Conservation (phyloP, 2,888 invertebrate species). For the Baronia brevicornis region DNA sequence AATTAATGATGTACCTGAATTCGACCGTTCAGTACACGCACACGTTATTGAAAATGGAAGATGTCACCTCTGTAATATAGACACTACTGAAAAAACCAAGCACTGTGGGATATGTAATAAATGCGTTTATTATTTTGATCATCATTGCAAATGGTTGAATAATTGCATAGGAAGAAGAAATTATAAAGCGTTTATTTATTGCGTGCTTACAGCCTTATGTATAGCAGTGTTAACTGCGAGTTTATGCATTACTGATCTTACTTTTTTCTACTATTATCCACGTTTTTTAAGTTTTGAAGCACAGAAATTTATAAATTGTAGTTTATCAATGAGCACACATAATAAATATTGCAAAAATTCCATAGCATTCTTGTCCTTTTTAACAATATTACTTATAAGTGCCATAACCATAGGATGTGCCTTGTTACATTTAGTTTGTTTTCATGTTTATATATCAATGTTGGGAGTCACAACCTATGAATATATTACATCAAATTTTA, state of each 20-base stretch:
- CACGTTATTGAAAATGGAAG: constrained; percentile 97
- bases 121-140: constrained; percentile 95
- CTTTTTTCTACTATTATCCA: constrained; percentile 77
- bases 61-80: constrained; percentile 93
- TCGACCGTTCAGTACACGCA: constrained; percentile 89
- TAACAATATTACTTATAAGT: constrained; percentile 77
- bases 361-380: constrained; percentile 49
- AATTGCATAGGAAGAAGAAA: constrained; percentile 96
- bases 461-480: constrained; percentile 93
- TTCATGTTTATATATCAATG: constrained; percentile 90
- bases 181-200: constrained; percentile 88
- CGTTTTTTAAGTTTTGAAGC: constrained; percentile 76
- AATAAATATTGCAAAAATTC: constrained; percentile 46
- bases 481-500: constrained; percentile 77
- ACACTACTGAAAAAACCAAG: constrained; percentile 86
- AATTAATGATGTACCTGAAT: constrained; percentile 83
- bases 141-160: constrained; percentile 99
- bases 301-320: constrained; percentile 58
- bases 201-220: constrained; percentile 85
- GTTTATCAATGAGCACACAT: constrained; percentile 23
- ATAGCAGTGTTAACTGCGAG: constrained; percentile 82
- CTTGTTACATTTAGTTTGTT: constrained; percentile 88
- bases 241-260: constrained; percentile 81
- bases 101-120: constrained; percentile 98
- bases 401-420: constrained; percentile 86